A percentile compares a stretch with the other conserved stretches of the same genome.
Conservation (phyloP, 2,113 vertebrate genomes). For the Halichoeres trimaculatus region DNA sequence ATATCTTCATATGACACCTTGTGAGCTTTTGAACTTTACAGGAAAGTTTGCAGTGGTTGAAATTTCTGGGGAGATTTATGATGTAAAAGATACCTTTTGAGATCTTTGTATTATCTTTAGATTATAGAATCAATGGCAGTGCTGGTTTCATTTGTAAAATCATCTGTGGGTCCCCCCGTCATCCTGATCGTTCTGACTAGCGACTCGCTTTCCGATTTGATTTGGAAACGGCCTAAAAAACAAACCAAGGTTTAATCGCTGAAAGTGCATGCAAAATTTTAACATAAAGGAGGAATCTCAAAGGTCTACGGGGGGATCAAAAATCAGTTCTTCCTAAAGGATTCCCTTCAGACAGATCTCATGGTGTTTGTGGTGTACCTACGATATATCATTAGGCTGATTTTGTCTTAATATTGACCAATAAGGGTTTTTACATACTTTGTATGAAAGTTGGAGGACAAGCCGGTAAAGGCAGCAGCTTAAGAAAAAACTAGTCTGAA, state of each 20-base stretch:
- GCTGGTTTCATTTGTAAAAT: conserved; percentile 94
- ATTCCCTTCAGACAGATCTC: conserved; percentile 94
- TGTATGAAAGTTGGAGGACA: conserved; percentile 71
- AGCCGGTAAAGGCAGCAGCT: conserved; percentile 66
- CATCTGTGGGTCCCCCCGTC: conserved; percentile 87
- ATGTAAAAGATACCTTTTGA: conserved; percentile 91
- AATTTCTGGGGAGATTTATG: conserved; percentile 93
- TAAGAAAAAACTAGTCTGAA: conserved; percentile 78
- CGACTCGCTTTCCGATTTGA: conserved; percentile 89
- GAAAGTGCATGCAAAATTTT: conserved; percentile 84
- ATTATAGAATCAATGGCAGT: conserved; percentile 88
- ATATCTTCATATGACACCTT: conserved; percentile 99
- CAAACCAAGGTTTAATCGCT: conserved; percentile 67
- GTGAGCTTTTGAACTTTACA: conserved; percentile 99
- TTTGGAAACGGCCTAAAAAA: conserved; percentile 82
- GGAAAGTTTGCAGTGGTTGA: conserved; percentile 93
- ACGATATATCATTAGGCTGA: conserved; percentile 90
- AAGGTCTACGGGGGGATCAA: conserved; percentile 84
- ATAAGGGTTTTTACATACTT: conserved; percentile 84
- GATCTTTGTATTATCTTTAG: conserved; percentile 92
- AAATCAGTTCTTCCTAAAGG: conserved; percentile 97
- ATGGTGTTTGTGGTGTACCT: conserved; percentile 96
- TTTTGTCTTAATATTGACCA: conserved; percentile 89
- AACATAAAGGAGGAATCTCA: conserved; percentile 75
- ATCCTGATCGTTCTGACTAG: conserved; percentile 86